phyloP scores from a whole-genome alignment of 2,113 vertebrate species.

The Thermophis baileyi region DNA sequence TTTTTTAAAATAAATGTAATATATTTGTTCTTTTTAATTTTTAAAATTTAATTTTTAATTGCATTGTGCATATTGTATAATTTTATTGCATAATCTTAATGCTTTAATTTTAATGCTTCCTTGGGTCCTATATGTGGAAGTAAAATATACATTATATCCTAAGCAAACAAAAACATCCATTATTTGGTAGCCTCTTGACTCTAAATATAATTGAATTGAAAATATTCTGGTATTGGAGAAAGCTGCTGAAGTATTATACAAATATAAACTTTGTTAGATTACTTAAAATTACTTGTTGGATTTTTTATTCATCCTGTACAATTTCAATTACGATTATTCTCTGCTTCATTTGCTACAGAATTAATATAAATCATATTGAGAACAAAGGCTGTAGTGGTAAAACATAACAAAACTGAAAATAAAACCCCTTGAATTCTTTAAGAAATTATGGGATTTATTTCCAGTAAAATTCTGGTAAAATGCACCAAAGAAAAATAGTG shows the following conservation, averaged over 20 bases:
- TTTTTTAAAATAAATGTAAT: background rate
- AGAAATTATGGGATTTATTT: background rate
- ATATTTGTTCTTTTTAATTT: background rate
- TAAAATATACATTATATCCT: background rate
- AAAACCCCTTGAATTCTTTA: background rate
- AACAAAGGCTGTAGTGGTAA: background rate
- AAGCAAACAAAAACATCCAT: background rate
- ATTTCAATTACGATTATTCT: background rate
- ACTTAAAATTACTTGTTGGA: background rate
- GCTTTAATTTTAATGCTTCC: background rate
- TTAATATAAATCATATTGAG: background rate
- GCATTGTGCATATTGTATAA: background rate
- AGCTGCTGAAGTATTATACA: background rate
- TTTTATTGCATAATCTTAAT: background rate
- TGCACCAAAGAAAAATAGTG: background rate
- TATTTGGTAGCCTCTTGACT: background rate
- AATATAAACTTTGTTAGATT: background rate
- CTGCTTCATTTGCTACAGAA: background rate
- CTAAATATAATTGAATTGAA: background rate
- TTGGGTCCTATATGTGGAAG: background rate
- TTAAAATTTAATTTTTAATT: background rate
- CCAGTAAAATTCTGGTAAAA: background rate
- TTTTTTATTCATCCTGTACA: background rate
- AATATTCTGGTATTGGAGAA: background rate
- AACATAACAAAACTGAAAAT: background rate